Conservation (phyloP, 2,113 vertebrate species). For the Amia ocellicauda region DNA sequence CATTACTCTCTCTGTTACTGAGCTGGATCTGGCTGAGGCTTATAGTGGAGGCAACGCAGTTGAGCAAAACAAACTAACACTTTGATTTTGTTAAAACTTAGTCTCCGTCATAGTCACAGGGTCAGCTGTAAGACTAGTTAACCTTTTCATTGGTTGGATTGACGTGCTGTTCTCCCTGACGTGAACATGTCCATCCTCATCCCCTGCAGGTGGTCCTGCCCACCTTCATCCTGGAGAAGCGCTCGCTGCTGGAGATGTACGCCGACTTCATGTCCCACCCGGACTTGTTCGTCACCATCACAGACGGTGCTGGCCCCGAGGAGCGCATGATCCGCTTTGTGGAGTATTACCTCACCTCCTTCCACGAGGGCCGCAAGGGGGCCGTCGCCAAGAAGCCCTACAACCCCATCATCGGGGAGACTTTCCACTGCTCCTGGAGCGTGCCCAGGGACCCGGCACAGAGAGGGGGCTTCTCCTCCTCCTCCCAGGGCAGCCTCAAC, state of each 20-base stretch:
- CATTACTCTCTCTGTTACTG: not conserved
- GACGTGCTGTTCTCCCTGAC: too few species aligned
- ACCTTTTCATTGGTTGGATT: too few species aligned
- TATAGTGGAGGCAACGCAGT: too few species aligned
- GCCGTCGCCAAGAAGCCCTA: conserved; percentile 98
- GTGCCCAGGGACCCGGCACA: conserved; percentile 54
- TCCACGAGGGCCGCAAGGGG: conserved; percentile 95
- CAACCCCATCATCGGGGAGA: conserved; percentile 96
- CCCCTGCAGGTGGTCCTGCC: conserved; percentile 88
- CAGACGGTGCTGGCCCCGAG: conserved; percentile 74
- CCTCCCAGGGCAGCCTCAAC: conserved; percentile 35
- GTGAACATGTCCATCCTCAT: too few species aligned
- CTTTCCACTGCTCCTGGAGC: conserved; percentile 96
- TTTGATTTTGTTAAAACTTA: too few species aligned
- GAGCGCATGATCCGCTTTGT: conserved; percentile 95
- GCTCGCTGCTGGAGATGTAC: conserved; percentile 96
- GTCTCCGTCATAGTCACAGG: too few species aligned
- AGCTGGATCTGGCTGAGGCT: too few species aligned
- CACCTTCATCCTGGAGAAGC: conserved; percentile 96
- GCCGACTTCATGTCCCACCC: conserved; percentile 98
- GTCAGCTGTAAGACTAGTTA: too few species aligned
- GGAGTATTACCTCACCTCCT: conserved; percentile 98
- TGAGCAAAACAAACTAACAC: too few species aligned
- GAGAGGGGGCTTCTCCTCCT: conserved; percentile 27
- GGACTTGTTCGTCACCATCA: conserved; percentile 85